phyloP scores from a whole-genome alignment of 2,888 invertebrate species.

The Apodemia duryi region DNA sequence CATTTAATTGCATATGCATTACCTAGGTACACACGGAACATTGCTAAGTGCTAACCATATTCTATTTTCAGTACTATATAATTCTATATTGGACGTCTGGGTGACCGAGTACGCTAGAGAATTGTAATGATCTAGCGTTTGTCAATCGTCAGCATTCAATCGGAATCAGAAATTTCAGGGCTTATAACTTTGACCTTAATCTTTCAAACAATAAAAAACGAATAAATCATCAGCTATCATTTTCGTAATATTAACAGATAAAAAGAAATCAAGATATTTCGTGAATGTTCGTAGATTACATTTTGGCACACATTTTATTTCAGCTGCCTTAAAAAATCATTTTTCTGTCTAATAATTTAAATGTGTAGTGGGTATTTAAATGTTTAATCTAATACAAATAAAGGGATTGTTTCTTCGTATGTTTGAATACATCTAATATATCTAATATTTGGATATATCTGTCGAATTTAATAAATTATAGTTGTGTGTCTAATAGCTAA shows the following conservation, averaged over 20 bases:
- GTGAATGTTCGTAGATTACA: no score
- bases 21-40: background rate
- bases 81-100: conserved; percentile 1
- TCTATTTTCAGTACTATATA: conserved; percentile 1
- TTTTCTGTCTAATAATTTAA: no score
- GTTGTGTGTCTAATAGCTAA: no score
- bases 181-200: background rate
- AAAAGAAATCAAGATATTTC: background rate
- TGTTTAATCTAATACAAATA: no score
- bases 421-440: no score
- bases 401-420: no score
- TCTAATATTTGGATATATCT: no score
- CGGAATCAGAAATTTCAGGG: conserved; percentile 5
- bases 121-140: background rate
- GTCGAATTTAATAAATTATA: no score
- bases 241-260: background rate
- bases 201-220: background rate
- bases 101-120: background rate
- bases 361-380: no score
- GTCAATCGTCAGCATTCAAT: background rate
- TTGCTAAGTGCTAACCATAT: background rate
- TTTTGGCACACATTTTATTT: no score
- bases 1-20: conserved; percentile 5
- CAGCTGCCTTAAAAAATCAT: no score
- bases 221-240: background rate